Conservation (phyloP, 2,797 vertebrate species). For the Brachyalestes nurse region DNA sequence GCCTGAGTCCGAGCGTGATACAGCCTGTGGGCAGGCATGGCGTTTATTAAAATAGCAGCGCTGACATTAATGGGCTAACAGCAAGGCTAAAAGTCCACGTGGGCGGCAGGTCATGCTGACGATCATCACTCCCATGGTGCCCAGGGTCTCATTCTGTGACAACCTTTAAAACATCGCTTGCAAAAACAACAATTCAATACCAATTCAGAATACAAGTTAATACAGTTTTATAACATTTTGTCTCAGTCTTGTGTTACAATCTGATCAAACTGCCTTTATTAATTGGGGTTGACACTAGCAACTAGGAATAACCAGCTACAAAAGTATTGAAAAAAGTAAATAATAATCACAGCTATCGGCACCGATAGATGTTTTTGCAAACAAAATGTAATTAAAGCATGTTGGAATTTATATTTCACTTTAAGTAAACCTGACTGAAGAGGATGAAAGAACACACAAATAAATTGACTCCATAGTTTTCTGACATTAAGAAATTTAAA, state of each 20-base stretch:
- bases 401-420: too few relatives aligned
- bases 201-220: background rate
- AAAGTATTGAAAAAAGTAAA: too few relatives aligned
- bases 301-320: too few relatives aligned
- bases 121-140: background rate
- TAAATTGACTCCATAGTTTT: too few relatives aligned
- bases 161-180: background rate
- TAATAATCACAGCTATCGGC: too few relatives aligned
- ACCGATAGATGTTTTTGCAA: too few relatives aligned
- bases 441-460: too few relatives aligned
- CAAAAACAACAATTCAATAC: background rate
- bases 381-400: too few relatives aligned
- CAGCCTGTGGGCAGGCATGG: background rate
- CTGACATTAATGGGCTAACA: background rate
- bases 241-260: background rate
- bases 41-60: constrained; percentile 10
- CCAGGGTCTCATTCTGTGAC: background rate
- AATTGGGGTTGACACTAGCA: too few relatives aligned
- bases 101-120: background rate
- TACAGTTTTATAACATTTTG: background rate
- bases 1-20: background rate
- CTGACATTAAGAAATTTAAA: too few relatives aligned
- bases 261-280: background rate
- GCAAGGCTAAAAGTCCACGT: background rate
- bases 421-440: too few relatives aligned